Conservation (phyloP, 2,113 vertebrate genomes). For the Urocolius indicus region DNA sequence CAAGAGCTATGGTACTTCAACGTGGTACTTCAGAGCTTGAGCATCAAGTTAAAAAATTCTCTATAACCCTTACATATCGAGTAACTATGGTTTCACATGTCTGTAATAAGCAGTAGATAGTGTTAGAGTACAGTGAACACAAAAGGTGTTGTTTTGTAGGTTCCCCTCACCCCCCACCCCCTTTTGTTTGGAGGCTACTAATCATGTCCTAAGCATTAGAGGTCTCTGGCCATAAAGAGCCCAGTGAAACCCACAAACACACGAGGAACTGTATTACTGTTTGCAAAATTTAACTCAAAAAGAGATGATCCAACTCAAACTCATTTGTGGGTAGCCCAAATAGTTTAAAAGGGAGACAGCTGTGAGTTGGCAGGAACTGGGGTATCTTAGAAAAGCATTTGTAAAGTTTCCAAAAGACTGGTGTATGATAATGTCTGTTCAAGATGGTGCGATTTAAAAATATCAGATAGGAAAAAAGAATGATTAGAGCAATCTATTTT, state of each 20-base stretch:
- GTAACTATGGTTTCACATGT: neutral
- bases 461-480: neutral
- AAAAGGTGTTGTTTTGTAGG: neutral
- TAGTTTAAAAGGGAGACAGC: neutral
- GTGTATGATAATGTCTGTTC: neutral
- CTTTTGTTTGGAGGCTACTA: neutral
- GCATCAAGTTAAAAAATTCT: neutral
- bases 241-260: neutral
- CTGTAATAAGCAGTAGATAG: neutral
- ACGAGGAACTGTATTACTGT: neutral
- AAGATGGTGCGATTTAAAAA: constrained; percentile 32
- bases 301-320: neutral
- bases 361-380: neutral
- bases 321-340: neutral
- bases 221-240: neutral
- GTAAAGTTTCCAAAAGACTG: neutral
- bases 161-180: no score
- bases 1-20: neutral
- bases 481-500: constrained; percentile 29
- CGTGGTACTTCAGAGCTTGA: neutral
- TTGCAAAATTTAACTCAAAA: neutral
- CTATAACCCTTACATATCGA: neutral
- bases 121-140: neutral
- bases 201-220: neutral
- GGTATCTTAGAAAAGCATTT: neutral